Conservation (phyloP, 2,113 vertebrate genomes). For the Dinomys branickii region DNA sequence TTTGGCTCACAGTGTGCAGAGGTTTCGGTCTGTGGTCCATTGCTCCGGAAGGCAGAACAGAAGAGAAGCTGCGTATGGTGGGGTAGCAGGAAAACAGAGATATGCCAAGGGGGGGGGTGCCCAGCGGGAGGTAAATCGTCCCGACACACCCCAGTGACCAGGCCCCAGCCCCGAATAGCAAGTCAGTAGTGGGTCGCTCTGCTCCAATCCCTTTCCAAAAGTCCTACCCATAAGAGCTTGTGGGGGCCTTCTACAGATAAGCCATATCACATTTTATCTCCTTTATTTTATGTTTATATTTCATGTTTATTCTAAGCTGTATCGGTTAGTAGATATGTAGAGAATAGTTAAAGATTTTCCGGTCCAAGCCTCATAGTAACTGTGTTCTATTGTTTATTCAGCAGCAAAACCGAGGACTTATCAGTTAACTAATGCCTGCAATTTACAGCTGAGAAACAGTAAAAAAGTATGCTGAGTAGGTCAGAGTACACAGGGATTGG, state of each 20-base stretch:
- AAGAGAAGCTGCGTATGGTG: not conserved
- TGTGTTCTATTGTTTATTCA: not conserved
- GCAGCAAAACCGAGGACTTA: not conserved
- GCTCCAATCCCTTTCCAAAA: not conserved
- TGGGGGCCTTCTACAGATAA: not conserved
- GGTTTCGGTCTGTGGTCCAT: not conserved
- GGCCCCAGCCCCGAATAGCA: not conserved
- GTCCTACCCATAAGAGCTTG: not conserved
- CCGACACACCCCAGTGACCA: too few species aligned
- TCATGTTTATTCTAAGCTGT: not conserved
- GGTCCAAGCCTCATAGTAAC: not conserved
- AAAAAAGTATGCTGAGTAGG: not conserved
- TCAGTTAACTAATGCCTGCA: not conserved
- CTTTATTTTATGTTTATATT: constrained; percentile 5
- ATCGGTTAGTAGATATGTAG: not conserved
- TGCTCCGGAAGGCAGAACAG: not conserved
- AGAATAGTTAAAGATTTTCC: constrained; percentile 38
- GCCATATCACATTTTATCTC: not conserved
- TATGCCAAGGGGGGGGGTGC: not conserved
- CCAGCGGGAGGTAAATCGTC: not conserved
- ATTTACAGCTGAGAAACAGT: not conserved
- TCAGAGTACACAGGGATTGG: not conserved
- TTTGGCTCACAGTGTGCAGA: not conserved
- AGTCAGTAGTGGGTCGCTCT: not conserved
- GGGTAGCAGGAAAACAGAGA: not conserved